Percentiles rank a stretch among this genome's conserved stretches.
Evolutionary conservation across 2,113 vertebrate species (phyloP).

Genomic region (Bettongia penicillata): DNA sequence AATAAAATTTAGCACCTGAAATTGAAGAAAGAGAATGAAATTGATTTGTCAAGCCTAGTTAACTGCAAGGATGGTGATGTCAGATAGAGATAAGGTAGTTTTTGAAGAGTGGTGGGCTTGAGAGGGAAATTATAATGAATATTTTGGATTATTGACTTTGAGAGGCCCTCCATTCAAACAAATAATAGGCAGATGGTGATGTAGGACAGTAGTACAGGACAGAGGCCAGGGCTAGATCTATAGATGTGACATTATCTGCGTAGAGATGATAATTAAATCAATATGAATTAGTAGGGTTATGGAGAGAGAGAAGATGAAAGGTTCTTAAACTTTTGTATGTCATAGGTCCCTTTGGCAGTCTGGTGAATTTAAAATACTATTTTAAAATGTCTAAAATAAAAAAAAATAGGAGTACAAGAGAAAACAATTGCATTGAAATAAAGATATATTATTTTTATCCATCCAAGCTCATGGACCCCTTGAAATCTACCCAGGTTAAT

Average conservation of each 20-base stretch:
- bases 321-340: not conserved
- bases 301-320: not conserved
- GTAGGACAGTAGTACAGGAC: not conserved
- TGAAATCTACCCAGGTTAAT: not conserved
- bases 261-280: not conserved
- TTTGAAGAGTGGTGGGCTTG: not conserved
- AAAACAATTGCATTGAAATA: not conserved
- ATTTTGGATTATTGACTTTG: not conserved
- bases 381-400: not conserved
- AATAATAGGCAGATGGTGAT: not conserved
- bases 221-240: not conserved
- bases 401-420: not conserved
- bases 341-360: not conserved
- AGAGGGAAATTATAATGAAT: not conserved
- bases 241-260: not conserved
- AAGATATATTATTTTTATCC: not conserved
- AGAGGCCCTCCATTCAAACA: not conserved
- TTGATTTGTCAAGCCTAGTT: not conserved
- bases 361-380: not conserved
- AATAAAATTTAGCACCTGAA: not conserved
- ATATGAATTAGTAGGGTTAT: not conserved
- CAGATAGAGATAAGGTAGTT: not conserved
- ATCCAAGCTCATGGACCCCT: not conserved
- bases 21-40: not conserved
- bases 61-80: not conserved